These are phyloP conservation scores for Hypsibius dujardini DNA, from an alignment of 1,140 invertebrate genomes.

Conservation along the genomic window DNA sequence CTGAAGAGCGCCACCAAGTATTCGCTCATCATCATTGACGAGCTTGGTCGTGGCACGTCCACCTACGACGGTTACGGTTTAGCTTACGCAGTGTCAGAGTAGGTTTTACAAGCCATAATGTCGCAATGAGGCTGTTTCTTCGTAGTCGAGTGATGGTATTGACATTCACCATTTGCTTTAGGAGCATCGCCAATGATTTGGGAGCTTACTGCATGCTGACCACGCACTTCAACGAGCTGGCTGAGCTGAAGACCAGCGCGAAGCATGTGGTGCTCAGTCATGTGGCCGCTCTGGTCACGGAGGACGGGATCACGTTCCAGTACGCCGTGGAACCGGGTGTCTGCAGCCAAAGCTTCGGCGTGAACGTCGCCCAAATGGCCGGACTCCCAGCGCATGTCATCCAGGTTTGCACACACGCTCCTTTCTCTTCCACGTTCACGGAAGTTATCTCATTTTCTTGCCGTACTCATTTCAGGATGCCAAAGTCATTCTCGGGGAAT, in stretches of 20 bases:
- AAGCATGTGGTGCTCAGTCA: constrained; percentile 60
- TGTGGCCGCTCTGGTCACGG: constrained; percentile 56
- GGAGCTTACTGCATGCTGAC: constrained; percentile 80
- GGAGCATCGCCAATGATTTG: constrained; percentile 61
- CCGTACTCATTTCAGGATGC: constrained; percentile 46
- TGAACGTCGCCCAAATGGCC: constrained; percentile 78
- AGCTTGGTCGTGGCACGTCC: constrained; percentile 88
- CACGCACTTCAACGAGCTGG: constrained; percentile 94
- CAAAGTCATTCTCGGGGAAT: constrained; percentile 44
- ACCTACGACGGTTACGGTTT: constrained; percentile 97
- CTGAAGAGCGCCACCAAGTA: constrained; percentile 73
- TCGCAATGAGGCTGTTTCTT: too few species aligned
- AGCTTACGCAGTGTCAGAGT: constrained; percentile 92
- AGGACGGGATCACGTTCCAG: constrained; percentile 54
- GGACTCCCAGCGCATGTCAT: constrained; percentile 60
- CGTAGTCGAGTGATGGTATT: too few species aligned
- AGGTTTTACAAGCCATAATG: too few species aligned
- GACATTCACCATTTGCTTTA: too few species aligned
- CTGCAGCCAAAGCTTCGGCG: constrained; percentile 83
- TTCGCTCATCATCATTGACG: constrained; percentile 88
- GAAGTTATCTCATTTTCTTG: too few species aligned
- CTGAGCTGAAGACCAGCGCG: constrained; percentile 52
- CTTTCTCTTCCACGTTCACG: too few species aligned
- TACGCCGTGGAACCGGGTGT: constrained; percentile 51
- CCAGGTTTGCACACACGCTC: constrained; percentile 29